Evolutionary conservation across 1,140 invertebrate species (phyloP).

Genomic region (Rhopalosiphum maidis): DNA sequence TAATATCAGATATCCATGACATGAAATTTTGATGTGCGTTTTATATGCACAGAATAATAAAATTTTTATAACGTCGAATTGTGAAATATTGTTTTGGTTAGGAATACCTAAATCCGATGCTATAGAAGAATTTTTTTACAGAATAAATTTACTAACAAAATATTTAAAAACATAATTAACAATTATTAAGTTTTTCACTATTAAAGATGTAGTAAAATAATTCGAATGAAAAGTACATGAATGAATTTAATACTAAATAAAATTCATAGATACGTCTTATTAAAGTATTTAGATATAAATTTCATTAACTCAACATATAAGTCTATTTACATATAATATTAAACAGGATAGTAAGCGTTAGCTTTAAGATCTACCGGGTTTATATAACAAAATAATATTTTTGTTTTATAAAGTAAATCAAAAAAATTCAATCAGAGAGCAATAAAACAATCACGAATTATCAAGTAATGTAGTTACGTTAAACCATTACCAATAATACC

Average conservation of each 20-base stretch:
- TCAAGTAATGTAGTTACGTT: too few relatives aligned
- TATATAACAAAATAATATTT: not conserved
- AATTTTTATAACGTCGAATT: not conserved
- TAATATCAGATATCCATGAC: conserved; percentile 31
- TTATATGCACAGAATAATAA: conserved; percentile 24
- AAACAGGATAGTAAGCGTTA: not conserved
- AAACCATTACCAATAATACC: not conserved
- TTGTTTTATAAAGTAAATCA: not conserved
- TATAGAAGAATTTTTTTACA: not conserved
- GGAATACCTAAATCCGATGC: not conserved
- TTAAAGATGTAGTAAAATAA: not conserved
- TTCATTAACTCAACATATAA: not conserved
- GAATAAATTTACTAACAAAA: too few relatives aligned
- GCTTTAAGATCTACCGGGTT: not conserved
- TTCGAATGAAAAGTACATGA: not conserved
- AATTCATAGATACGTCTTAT: not conserved
- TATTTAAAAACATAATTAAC: not conserved
- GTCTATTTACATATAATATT: not conserved
- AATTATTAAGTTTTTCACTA: not conserved
- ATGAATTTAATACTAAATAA: not conserved
- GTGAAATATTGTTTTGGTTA: not conserved
- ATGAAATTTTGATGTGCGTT: conserved; percentile 6
- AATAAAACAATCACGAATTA: too few relatives aligned
- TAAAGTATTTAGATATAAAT: not conserved
- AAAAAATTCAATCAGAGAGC: not conserved